Evolutionary conservation across 2,888 invertebrate genomes (phyloP).

Genomic region (Steromphala cineraria): DNA sequence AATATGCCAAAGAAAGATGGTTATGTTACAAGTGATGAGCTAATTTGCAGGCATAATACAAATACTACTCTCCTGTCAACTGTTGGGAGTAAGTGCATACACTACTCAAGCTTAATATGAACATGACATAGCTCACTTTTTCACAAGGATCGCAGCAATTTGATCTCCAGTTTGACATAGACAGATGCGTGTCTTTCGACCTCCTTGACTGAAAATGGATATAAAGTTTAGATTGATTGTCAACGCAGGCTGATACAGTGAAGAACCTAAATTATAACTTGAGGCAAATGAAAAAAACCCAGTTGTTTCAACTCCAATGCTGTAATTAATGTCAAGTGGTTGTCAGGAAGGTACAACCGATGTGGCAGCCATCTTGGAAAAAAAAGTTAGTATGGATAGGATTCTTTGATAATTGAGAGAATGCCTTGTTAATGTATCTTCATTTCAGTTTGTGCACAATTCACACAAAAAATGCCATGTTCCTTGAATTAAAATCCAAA

Average conservation of each 20-base stretch:
- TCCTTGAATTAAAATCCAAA: too few relatives aligned
- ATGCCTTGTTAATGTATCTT: too few relatives aligned
- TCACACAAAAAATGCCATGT: too few relatives aligned
- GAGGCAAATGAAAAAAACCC: not conserved
- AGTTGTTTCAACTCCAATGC: not conserved
- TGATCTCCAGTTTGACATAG: not conserved
- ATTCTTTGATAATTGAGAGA: too few relatives aligned
- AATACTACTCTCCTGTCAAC: constrained; percentile 13
- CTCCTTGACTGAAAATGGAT: not conserved
- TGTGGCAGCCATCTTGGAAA: too few relatives aligned
- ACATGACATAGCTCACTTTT: not conserved
- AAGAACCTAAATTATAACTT: not conserved
- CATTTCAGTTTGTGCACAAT: too few relatives aligned
- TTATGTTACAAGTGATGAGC: not conserved
- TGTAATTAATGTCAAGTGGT: constrained; percentile 3
- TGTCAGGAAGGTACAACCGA: not conserved
- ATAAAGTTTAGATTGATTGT: not conserved
- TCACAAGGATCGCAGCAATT: not conserved
- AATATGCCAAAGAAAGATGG: not conserved
- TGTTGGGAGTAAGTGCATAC: constrained; percentile 5
- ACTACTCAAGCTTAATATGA: not conserved
- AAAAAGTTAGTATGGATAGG: too few relatives aligned
- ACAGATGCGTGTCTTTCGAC: not conserved
- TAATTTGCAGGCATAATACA: not conserved
- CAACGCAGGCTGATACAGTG: not conserved